These are phyloP conservation scores for Oncorhynchus gorbuscha DNA, from an alignment of 2,113 vertebrate species.

Conservation along the genomic window DNA sequence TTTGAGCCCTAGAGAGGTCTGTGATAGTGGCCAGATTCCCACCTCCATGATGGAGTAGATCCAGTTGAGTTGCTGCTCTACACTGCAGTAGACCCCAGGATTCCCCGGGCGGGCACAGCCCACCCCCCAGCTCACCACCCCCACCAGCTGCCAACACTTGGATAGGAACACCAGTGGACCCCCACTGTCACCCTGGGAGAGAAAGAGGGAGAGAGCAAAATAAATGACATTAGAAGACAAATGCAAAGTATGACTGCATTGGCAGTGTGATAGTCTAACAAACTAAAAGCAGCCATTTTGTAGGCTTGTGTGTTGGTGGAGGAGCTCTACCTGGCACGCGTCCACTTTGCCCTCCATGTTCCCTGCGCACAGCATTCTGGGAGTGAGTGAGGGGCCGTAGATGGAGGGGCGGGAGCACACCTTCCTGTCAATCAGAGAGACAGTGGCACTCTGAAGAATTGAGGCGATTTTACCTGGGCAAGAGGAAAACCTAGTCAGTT, in stretches of 20 bases:
- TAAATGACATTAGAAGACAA: too few relatives aligned
- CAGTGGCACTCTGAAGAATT: conserved; percentile 68
- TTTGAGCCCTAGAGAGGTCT: too few relatives aligned
- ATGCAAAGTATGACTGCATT: too few relatives aligned
- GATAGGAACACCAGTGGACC: conserved; percentile 72
- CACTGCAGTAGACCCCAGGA: conserved; percentile 75
- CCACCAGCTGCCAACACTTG: conserved; percentile 72
- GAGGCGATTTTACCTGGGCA: conserved; percentile 65
- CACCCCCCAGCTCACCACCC: conserved; percentile 81
- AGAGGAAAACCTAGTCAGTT: too few relatives aligned
- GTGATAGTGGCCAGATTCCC: too few relatives aligned
- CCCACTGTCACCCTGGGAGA: conserved; percentile 78
- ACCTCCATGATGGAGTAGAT: too few relatives aligned
- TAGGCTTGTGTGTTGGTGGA: background rate
- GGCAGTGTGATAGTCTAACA: too few relatives aligned
- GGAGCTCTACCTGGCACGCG: conserved; percentile 79
- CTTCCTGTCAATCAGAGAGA: conserved; percentile 46
- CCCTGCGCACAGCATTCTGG: conserved; percentile 80
- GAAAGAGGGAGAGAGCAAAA: too few relatives aligned
- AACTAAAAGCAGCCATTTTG: too few relatives aligned
- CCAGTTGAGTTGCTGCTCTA: conserved; percentile 25
- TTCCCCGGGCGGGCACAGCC: conserved; percentile 72
- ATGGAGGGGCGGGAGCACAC: conserved; percentile 65
- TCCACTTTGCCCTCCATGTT: conserved; percentile 67
- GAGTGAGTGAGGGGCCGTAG: conserved; percentile 70